Percentiles rank a stretch among this genome's conserved stretches.
These are phyloP conservation scores for Charadrius vociferus DNA, from an alignment of 2,113 vertebrate genomes.

Conservation along the genomic window DNA sequence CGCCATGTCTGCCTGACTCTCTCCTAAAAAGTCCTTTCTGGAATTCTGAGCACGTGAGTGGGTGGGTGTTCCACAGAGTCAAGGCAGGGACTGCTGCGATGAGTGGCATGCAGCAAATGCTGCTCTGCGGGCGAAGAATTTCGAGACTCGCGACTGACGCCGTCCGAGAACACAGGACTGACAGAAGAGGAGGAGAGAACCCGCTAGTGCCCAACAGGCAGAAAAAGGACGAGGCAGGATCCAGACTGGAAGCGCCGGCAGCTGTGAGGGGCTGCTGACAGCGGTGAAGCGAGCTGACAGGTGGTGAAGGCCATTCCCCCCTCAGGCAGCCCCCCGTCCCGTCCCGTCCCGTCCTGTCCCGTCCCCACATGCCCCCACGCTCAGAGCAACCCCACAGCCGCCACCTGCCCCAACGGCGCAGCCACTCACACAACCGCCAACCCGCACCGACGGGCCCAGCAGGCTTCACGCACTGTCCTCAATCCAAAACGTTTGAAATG, in stretches of 20 bases:
- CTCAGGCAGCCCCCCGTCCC: not conserved
- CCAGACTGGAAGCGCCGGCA: not conserved
- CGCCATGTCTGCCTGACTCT: not conserved
- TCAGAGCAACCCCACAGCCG: not conserved
- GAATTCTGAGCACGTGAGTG: not conserved
- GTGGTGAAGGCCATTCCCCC: not conserved
- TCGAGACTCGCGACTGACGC: not conserved
- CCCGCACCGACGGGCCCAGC: not conserved
- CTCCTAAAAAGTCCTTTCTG: not conserved
- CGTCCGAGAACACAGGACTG: not conserved
- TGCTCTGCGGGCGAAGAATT: not conserved
- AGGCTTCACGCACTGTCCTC: not conserved
- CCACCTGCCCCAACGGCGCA: not conserved
- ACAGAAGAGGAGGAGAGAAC: not conserved
- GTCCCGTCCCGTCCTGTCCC: too few relatives aligned
- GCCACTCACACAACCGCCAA: not conserved
- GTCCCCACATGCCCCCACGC: too few relatives aligned
- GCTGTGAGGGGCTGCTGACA: not conserved
- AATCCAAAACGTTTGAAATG: not conserved
- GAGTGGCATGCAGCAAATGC: not conserved
- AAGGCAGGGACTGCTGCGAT: not conserved
- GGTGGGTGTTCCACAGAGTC: not conserved
- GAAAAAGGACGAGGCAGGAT: not conserved
- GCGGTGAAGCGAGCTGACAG: not conserved
- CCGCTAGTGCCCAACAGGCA: not conserved